A percentile compares a stretch with the other conserved stretches of the same genome.
Evolutionary conservation across 2,888 invertebrate genomes (phyloP).

Genomic region (Dastarcus helophoroides): DNA sequence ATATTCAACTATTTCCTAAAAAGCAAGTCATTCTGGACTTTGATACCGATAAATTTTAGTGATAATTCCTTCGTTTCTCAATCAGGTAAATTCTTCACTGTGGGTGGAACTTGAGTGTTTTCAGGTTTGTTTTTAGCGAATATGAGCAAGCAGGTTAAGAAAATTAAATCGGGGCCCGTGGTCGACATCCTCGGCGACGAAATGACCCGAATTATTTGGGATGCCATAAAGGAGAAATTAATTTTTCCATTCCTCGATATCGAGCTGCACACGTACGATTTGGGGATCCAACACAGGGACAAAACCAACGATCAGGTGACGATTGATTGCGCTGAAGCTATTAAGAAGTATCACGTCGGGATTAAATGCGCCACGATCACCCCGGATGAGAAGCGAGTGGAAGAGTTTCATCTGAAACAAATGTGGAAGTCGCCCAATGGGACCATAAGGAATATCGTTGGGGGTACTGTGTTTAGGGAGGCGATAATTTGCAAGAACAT

Average conservation of each 20-base stretch:
- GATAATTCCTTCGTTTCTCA: too few relatives aligned
- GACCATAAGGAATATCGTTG: conserved; percentile 77
- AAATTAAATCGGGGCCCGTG: conserved; percentile 74
- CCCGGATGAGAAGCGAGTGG: conserved; percentile 92
- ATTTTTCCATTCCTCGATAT: conserved; percentile 93
- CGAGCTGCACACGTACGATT: conserved; percentile 85
- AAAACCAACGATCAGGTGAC: conserved; percentile 92
- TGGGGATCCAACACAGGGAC: conserved; percentile 92
- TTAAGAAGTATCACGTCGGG: conserved; percentile 95
- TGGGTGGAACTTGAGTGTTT: too few relatives aligned
- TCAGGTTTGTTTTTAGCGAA: too few relatives aligned
- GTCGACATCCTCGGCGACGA: conserved; percentile 92
- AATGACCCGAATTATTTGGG: conserved; percentile 98
- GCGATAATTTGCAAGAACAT: conserved; percentile 87
- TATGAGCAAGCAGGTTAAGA: too few relatives aligned
- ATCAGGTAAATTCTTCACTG: too few relatives aligned
- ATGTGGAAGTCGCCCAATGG: conserved; percentile 91
- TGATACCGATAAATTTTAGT: too few relatives aligned
- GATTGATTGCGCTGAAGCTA: conserved; percentile 90
- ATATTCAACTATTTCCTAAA: too few relatives aligned
- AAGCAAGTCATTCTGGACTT: too few relatives aligned
- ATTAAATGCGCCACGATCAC: conserved; percentile 99
- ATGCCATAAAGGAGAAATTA: conserved; percentile 91
- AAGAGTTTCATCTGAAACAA: conserved; percentile 76
- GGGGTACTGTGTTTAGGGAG: conserved; percentile 71